Conservation (phyloP, 2,113 vertebrate species). For the Aldabrachelys gigantea region DNA sequence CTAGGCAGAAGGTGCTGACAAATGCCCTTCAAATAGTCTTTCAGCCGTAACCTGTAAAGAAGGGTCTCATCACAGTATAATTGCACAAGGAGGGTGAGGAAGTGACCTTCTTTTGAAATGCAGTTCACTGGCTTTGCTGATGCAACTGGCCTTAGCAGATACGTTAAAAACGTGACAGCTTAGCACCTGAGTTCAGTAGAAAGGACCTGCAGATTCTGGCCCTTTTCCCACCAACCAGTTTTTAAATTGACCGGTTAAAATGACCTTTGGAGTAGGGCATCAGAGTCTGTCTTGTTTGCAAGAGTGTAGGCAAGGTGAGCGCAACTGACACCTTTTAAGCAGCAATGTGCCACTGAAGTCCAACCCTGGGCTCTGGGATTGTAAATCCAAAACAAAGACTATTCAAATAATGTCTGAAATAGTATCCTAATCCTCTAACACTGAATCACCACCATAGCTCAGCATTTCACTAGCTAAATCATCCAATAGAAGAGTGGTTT, state of each 20-base stretch:
- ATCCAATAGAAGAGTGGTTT: not conserved
- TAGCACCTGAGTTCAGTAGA: accelerated
- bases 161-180: accelerated
- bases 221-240: not conserved
- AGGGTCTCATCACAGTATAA: not conserved
- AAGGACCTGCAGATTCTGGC: not conserved
- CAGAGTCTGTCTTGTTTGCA: not conserved
- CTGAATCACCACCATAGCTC: not conserved
- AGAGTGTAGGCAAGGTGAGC: not conserved
- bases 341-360: not conserved
- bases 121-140: not conserved
- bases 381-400: not conserved
- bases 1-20: not conserved
- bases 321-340: not conserved
- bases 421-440: not conserved
- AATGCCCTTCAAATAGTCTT: not conserved
- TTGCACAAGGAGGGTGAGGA: not conserved
- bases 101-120: accelerated
- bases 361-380: not conserved
- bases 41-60: not conserved
- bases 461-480: not conserved
- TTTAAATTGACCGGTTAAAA: accelerated
- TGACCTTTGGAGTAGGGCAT: not conserved
- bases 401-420: not conserved
- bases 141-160: accelerated